Evolutionary conservation across 2,797 vertebrate species (phyloP).

Genomic region (Otolemur crassicaudatus): DNA sequence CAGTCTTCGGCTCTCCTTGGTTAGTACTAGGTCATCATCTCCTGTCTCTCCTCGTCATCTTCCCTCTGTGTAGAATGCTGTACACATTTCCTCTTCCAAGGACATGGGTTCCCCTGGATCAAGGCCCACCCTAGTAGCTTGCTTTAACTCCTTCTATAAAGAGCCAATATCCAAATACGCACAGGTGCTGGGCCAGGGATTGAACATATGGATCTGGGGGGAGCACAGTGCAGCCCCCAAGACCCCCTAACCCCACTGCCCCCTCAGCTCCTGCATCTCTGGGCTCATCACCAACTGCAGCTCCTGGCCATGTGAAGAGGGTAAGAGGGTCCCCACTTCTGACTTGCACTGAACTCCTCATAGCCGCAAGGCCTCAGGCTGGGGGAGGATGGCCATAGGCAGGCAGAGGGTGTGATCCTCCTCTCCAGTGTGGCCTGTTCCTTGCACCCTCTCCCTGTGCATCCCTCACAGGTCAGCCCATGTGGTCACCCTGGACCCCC

Average conservation of each 20-base stretch:
- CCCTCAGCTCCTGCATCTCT: conserved; percentile 90
- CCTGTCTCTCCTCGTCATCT: background rate
- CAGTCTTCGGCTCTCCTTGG: too few species aligned
- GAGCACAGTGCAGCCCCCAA: background rate
- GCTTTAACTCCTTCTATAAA: background rate
- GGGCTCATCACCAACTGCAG: conserved; percentile 91
- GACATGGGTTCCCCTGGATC: rapidly evolving
- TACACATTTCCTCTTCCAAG: background rate
- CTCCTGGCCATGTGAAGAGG: conserved; percentile 86
- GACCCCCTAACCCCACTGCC: background rate
- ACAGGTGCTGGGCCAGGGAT: background rate
- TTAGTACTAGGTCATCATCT: background rate
- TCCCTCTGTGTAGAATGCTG: background rate
- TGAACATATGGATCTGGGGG: background rate
- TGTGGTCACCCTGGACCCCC: conserved; percentile 93
- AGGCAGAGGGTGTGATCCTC: too few species aligned
- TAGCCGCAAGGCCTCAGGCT: conserved; percentile 68
- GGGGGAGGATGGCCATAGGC: background rate
- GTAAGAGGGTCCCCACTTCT: conserved; percentile 77
- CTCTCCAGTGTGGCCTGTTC: rapidly evolving
- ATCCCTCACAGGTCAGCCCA: conserved; percentile 71
- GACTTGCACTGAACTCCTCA: background rate
- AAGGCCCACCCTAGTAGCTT: background rate
- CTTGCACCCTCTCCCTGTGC: background rate
- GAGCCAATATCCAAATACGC: background rate